Evolutionary conservation across 1,140 invertebrate genomes (phyloP), one percentile per base, ranked within the genome.

Genomic region (Drosophila triauraria): DNA sequence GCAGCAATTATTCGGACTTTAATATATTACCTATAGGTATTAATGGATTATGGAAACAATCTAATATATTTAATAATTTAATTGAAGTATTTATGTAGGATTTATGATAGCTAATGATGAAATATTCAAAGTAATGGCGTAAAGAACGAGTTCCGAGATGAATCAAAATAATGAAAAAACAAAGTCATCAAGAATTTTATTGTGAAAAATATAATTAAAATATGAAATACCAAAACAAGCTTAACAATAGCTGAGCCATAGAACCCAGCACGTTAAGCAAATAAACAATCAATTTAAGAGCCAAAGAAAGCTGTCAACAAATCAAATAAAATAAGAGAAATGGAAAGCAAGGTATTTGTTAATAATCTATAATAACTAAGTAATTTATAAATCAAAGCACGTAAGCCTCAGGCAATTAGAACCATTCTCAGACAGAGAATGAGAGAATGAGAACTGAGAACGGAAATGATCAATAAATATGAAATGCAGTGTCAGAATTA

Each of bases 341-440:
- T 17, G 46, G 2, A 15, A 38, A 38, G n/a, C 38, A n/a, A 27
- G 10, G 12, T 10, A 27, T 25, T 40, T 25, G 20, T 42, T 2
- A n/a, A 42, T 40, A 40, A n/a, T 25, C 23, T 17, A 6, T 4
- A 32, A 54, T 70, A 70, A 70, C 46, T 27, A 46, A 40, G 30
- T 12, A 27, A 69, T 57, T n/a, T 40, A 48, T 23, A 42, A 42
- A 71, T 70, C 51, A 23, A 35, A 23, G 32, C 64, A 71, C 65
- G 64, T 71, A 50, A 8, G 12, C 12, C 0, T 46, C 12, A 10
- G 10, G 40, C 30, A 35, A 25, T 20, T 43, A 32, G 25, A 30
- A 47, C 7, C 7, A 23, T 25, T 13, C 4, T 62, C 40, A 62
- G 42, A 35, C 30, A 35, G 42, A n/a, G n/a, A n/a, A n/a, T n/a